Evolutionary conservation across 2,797 vertebrate genomes (phyloP), one percentile per base, ranked within the genome.

Genomic region (Notamacropus eugenii): DNA sequence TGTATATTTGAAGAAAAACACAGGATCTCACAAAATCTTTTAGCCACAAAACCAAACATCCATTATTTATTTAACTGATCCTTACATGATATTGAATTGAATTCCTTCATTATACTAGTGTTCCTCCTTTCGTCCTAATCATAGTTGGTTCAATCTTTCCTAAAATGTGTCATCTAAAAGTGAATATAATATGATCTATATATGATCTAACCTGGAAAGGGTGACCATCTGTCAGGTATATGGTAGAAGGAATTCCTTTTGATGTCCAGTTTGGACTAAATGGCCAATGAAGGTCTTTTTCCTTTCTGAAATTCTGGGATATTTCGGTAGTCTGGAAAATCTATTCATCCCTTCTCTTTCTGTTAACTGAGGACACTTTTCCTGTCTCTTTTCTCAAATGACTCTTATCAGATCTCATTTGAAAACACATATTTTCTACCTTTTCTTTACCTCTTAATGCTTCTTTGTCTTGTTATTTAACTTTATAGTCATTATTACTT

Each of bases 381-480:
- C 96, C 96, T 95, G 91, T 95, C 94, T 95, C 96, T 74, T 40
- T 12, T 22, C 93, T 95, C 57, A 93, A 54, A 96, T 96, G 93
- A 96, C 91, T 91, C 96, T 97, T 96, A 95, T 97, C 82, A 55
- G 67, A 90, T 96, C n/a, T 96, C 96, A 93, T 96, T 97, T 98
- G 91, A 98, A 98, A 98, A 98, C 67, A 96, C 2, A 52, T 95
- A 97, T 97, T 97, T 95, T 94, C 92, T 93, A 57, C 96, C 96
- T 97, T 97, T 95, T 92, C 97, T 96, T 96, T 97, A 93, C 90
- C 74, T 97, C 96, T 97, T 95, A 95, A 91, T 90, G 96, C 11
- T 54, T 82, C 93, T 96, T 74, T 91, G 94, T 96, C 92, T 94
- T 96, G 87, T 96, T 0, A 0, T 96, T 98, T 98, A 97, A 97